Percentiles rank a stretch among this genome's conserved stretches.
phyloP scores from a whole-genome alignment of 1,140 invertebrate genomes.

The Drosophila biarmipes region DNA sequence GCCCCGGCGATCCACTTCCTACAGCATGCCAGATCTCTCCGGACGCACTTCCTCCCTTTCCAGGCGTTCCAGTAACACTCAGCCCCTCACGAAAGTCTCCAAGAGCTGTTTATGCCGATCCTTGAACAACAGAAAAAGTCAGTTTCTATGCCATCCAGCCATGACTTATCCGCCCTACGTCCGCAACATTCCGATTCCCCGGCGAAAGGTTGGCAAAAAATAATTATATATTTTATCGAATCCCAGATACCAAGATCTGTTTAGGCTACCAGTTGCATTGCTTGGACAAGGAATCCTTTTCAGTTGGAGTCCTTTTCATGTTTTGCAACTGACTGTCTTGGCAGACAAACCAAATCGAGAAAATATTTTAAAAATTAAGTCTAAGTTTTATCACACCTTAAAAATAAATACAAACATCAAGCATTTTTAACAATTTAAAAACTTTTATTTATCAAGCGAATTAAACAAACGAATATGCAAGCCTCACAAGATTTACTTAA shows the following conservation, averaged over 20 bases:
- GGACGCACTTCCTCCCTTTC: background rate
- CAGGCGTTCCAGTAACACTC: background rate
- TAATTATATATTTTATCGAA: background rate
- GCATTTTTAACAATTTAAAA: background rate
- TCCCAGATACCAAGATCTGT: background rate
- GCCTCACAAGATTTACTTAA: background rate
- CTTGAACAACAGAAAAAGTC: background rate
- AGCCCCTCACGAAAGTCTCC: background rate
- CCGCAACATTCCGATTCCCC: background rate
- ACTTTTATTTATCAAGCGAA: background rate
- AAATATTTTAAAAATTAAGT: background rate
- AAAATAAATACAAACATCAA: background rate
- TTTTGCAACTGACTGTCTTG: conserved; percentile 15
- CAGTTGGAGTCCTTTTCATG: background rate
- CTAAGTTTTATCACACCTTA: background rate
- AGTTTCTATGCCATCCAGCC: conserved; percentile 1
- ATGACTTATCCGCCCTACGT: conserved; percentile 24
- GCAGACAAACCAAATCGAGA: background rate
- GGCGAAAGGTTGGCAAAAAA: background rate
- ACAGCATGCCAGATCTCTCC: conserved; percentile 56
- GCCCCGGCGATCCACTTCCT: conserved; percentile 4
- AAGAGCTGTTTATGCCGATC: background rate
- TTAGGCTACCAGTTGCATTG: conserved; percentile 20
- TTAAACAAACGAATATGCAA: background rate
- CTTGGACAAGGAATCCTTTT: background rate